Base-by-base conservation (phyloP, 2,113 vertebrate species). In the Zapornia atra region DNA sequence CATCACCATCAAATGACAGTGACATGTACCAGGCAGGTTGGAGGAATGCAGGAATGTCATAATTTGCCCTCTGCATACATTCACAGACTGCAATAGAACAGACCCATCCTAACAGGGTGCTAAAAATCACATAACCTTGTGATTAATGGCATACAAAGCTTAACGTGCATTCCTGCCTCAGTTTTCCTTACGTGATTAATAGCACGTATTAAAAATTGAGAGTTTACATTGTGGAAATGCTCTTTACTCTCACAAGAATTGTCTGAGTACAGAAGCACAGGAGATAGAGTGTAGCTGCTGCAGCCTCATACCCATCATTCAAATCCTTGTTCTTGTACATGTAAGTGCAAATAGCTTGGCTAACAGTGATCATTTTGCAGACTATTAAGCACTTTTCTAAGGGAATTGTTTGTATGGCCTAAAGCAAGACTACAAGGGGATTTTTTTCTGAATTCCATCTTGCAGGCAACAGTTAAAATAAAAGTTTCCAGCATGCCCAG, bases 41-140 rank as follows among this genome's bases (percentile, higher is more conserved):
- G 6, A 51, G 51, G 11, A 70, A 61, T 0, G 3, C 15, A 42
- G 26, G 11, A 36, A 34, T 38, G 19, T 4, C 26, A 21, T 29
- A 0, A 0, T 48, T 77, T 71, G 48, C 12, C 15, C 28, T 81
- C 57, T 83, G 51, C 33, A 34, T 33, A 42, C 3, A 0, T 53
- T 44, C 51, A 21, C 19, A 59, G 66, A 33, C 36, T 60, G 64
- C 1, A 1, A n/a, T 18, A 50, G 51, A 92, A 46, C 26, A 79
- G 57, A 31, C 13, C 17, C 12, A 38, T 75, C 48, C 22, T 71
- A 53, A 54, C 0, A 2, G n/a, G 25, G 7, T 3, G 7, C 24
- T 54, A 91, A 87, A 89, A 94, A 44, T 29, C 34, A 60, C 22
- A 46, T 63, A 63, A 10, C 16, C 21, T 69, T 76, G 40, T 61